Percentiles rank a stretch among this genome's conserved stretches.
These are phyloP conservation scores for Cacoxenus indagator DNA, from an alignment of 2,888 invertebrate genomes.

Conservation along the genomic window DNA sequence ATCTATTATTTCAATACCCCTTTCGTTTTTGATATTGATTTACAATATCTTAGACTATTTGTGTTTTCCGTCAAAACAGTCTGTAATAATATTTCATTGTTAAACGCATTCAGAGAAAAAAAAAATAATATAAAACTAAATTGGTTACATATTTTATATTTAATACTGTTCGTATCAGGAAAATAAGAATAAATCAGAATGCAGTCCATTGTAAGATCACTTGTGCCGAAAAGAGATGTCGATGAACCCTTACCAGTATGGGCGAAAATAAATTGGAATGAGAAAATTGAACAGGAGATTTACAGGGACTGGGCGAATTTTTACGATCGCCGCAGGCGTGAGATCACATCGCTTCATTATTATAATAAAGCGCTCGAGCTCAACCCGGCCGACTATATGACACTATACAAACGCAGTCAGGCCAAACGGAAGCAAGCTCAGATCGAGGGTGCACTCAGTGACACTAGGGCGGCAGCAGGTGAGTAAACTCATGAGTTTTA, in stretches of 20 bases:
- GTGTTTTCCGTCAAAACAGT: too few species aligned
- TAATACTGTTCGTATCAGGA: not conserved
- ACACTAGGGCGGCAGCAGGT: slow-evolving; percentile 59
- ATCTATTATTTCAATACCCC: too few species aligned
- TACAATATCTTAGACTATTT: too few species aligned
- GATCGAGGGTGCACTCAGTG: slow-evolving; percentile 54
- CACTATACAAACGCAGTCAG: slow-evolving; percentile 60
- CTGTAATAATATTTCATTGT: too few species aligned
- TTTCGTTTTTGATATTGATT: too few species aligned
- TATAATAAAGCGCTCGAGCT: slow-evolving; percentile 59
- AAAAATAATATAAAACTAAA: too few species aligned
- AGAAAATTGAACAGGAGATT: slow-evolving; percentile 60
- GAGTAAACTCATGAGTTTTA: slow-evolving; percentile 17
- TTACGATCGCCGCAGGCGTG: slow-evolving; percentile 60
- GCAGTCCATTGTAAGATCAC: not conserved
- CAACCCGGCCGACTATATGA: slow-evolving; percentile 50
- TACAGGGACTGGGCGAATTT: slow-evolving; percentile 67
- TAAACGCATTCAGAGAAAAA: too few species aligned
- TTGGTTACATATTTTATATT: not conserved
- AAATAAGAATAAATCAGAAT: not conserved
- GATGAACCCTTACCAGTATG: slow-evolving; percentile 46
- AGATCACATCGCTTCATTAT: slow-evolving; percentile 63
- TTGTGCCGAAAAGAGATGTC: not conserved
- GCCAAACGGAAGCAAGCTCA: slow-evolving; percentile 61
- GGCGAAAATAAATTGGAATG: slow-evolving; percentile 56